Evolutionary conservation across 2,797 vertebrate species (phyloP).

Genomic region (Rhinophrynus dorsalis): DNA sequence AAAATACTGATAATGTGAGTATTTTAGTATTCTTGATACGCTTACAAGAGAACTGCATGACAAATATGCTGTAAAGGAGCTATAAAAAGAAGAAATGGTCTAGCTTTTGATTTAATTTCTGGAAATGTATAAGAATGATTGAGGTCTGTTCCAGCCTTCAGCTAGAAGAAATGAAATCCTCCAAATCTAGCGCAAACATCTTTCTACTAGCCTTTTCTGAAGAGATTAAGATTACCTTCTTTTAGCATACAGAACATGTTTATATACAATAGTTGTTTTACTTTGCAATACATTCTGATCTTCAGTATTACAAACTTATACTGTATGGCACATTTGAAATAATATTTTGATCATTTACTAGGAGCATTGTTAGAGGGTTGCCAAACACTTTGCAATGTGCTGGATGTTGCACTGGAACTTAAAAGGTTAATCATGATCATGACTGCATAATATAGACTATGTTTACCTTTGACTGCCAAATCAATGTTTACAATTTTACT

Average conservation of each 20-base stretch:
- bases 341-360: too few species aligned
- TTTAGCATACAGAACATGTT: neutral
- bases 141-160: constrained; percentile 1
- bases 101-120: constrained; percentile 34
- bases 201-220: too few species aligned
- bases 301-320: too few species aligned
- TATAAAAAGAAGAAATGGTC: constrained; percentile 20
- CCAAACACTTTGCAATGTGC: too few species aligned
- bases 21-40: constrained; percentile 67
- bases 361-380: too few species aligned
- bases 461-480: too few species aligned
- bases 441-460: too few species aligned
- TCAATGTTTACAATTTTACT: too few species aligned
- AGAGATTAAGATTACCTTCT: neutral
- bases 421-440: too few species aligned
- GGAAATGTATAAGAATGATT: constrained; percentile 6
- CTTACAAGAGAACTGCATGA: constrained; percentile 59
- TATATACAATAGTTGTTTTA: neutral
- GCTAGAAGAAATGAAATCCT: constrained; percentile 10
- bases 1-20: constrained; percentile 63
- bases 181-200: neutral
- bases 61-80: constrained; percentile 34
- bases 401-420: too few species aligned
- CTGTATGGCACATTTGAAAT: too few species aligned
- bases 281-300: too few species aligned